These are phyloP conservation scores for Perdita meconis DNA, from an alignment of 2,888 invertebrate species.

Conservation along the genomic window DNA sequence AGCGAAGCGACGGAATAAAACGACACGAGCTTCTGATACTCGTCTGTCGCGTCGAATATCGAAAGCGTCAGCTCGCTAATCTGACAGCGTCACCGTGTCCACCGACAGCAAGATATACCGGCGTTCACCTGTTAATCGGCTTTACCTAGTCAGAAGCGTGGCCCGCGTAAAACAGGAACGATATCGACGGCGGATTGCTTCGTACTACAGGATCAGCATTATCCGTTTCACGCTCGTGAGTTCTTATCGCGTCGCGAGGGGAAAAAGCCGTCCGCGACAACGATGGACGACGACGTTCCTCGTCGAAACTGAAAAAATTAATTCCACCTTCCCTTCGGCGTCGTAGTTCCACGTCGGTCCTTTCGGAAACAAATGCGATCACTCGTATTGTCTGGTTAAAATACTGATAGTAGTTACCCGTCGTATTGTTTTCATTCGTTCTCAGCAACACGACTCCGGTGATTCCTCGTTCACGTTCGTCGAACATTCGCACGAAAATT, in stretches of 20 bases:
- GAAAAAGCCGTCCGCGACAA: conserved; percentile 36
- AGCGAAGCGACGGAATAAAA: not conserved
- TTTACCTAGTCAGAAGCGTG: conserved; percentile 44
- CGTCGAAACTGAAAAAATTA: conserved; percentile 55
- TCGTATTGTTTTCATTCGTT: conserved; percentile 54
- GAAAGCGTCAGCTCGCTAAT: conserved; percentile 42
- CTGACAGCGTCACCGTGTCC: conserved; percentile 34
- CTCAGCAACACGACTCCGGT: conserved; percentile 13
- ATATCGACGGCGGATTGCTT: conserved; percentile 12
- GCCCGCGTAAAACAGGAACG: conserved; percentile 22
- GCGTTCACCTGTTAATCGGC: conserved; percentile 60
- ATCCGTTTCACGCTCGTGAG: not conserved
- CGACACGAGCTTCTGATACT: not conserved
- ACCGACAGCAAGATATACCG: conserved; percentile 35
- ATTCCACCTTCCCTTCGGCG: conserved; percentile 44
- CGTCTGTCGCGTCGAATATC: conserved; percentile 24
- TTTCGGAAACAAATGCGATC: conserved; percentile 57
- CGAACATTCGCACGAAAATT: conserved; percentile 15
- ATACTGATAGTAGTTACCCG: conserved; percentile 36
- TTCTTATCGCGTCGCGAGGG: conserved; percentile 1
- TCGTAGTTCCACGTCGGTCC: conserved; percentile 19
- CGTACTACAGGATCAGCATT: conserved; percentile 16
- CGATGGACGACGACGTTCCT: conserved; percentile 34
- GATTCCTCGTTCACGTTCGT: conserved; percentile 31
- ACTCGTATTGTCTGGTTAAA: conserved; percentile 52